A percentile compares a stretch with the other conserved stretches of the same genome.
Conservation (phyloP, 2,888 invertebrate genomes). For the Euspilapteryx auroguttella region DNA sequence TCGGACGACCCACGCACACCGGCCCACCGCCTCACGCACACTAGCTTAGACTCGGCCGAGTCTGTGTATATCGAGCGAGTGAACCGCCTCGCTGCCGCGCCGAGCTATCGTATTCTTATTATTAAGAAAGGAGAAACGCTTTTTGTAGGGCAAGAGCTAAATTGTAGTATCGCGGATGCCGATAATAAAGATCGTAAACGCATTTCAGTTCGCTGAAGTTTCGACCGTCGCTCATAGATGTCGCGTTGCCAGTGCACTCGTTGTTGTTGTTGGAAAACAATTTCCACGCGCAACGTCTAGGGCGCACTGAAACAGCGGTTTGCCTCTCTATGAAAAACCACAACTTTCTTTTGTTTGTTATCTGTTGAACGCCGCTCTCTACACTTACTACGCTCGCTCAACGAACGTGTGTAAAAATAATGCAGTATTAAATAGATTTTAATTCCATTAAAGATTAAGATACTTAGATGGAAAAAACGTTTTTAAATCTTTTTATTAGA, state of each 20-base stretch:
- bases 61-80: slow-evolving; percentile 48
- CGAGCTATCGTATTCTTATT: slow-evolving; percentile 66
- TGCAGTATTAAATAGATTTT: too few species aligned
- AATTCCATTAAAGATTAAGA: too few species aligned
- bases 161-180: slow-evolving; percentile 53
- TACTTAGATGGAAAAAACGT: too few species aligned
- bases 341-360: too few species aligned
- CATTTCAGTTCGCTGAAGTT: slow-evolving; percentile 55
- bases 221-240: slow-evolving; percentile 46
- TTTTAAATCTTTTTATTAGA: too few species aligned
- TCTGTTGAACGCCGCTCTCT: too few species aligned
- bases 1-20: slow-evolving; percentile 20
- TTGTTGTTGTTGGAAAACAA: slow-evolving; percentile 11
- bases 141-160: slow-evolving; percentile 63
- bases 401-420: too few species aligned
- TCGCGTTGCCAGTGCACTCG: slow-evolving; percentile 20
- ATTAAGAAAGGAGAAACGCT: slow-evolving; percentile 62
- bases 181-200: slow-evolving; percentile 57
- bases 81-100: slow-evolving; percentile 52
- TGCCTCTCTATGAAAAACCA: too few species aligned
- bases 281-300: neutral
- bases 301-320: too few species aligned
- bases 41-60: slow-evolving; percentile 14
- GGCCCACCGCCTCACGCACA: slow-evolving; percentile 10
- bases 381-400: too few species aligned